A percentile compares a stretch with the other conserved stretches of the same genome.
Evolutionary conservation across 1,140 invertebrate genomes (phyloP).

Genomic region (Zaprionus nigranus): DNA sequence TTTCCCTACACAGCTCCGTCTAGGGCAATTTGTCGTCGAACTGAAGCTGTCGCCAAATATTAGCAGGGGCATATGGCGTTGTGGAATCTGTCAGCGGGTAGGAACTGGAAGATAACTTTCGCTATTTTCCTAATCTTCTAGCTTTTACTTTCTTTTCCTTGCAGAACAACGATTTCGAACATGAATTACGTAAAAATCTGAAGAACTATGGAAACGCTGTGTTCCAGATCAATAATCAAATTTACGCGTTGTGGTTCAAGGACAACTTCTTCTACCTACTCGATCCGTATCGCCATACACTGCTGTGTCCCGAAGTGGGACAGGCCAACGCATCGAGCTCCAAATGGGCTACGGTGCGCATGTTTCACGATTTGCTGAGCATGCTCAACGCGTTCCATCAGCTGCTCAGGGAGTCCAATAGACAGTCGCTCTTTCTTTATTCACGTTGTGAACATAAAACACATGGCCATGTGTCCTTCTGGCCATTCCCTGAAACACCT

Average conservation of each 20-base stretch:
- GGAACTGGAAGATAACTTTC: neutral
- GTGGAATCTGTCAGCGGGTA: conserved; percentile 28
- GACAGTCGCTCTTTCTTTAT: conserved; percentile 56
- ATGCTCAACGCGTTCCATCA: conserved; percentile 71
- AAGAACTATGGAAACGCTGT: conserved; percentile 48
- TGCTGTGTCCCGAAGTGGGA: conserved; percentile 32
- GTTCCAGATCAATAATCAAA: conserved; percentile 72
- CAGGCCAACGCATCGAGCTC: conserved; percentile 11
- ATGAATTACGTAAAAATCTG: conserved; percentile 38
- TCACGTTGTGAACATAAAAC: conserved; percentile 57
- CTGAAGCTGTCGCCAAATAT: conserved; percentile 48
- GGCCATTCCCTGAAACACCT: conserved; percentile 34
- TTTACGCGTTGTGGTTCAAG: conserved; percentile 74
- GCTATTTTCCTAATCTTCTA: neutral
- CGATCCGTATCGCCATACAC: conserved; percentile 74
- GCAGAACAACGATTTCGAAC: conserved; percentile 50
- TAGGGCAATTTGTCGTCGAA: conserved; percentile 67
- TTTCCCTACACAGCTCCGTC: conserved; percentile 64
- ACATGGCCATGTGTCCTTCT: conserved; percentile 55
- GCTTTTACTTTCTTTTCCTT: no score
- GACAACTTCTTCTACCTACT: conserved; percentile 69
- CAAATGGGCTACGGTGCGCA: conserved; percentile 70
- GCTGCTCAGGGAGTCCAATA: conserved; percentile 70
- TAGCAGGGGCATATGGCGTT: conserved; percentile 51
- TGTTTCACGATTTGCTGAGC: conserved; percentile 61